phyloP scores from a whole-genome alignment of 2,113 vertebrate species.

The Gnathonemus echidnorhynchus region DNA sequence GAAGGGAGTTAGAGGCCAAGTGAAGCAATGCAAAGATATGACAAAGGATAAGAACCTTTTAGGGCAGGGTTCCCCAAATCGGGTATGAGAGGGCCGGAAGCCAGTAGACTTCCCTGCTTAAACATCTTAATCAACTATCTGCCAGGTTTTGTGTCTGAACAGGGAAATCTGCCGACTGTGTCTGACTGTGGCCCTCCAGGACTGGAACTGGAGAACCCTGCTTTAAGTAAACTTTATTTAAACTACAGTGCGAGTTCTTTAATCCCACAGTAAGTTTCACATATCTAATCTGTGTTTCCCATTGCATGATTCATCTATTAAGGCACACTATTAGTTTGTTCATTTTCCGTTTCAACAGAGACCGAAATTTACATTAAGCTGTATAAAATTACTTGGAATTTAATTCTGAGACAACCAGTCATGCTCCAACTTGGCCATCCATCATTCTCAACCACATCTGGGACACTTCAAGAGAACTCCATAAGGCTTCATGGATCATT shows the following conservation, averaged over 20 bases:
- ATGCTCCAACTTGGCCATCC: neutral
- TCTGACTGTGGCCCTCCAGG: neutral
- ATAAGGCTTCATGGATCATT: neutral
- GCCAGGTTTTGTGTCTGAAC: neutral
- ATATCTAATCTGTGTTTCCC: neutral
- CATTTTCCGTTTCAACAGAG: neutral
- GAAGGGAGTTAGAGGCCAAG: constrained; percentile 10
- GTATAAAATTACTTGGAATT: neutral
- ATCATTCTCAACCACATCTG: neutral
- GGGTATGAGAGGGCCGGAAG: neutral
- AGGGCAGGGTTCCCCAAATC: neutral
- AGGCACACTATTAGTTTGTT: neutral
- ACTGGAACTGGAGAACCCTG: neutral
- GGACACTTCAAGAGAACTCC: neutral
- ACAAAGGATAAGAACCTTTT: neutral
- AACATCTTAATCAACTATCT: neutral
- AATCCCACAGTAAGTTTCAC: neutral
- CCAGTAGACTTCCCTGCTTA: neutral
- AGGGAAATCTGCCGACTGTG: neutral
- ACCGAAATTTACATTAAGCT: neutral
- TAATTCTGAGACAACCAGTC: neutral
- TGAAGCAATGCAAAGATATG: neutral
- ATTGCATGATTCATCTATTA: neutral
- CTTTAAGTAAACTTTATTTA: neutral
- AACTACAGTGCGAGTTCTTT: neutral